These are phyloP conservation scores for Yponomeuta evonymella DNA, from an alignment of 2,888 invertebrate genomes.

Conservation along the genomic window DNA sequence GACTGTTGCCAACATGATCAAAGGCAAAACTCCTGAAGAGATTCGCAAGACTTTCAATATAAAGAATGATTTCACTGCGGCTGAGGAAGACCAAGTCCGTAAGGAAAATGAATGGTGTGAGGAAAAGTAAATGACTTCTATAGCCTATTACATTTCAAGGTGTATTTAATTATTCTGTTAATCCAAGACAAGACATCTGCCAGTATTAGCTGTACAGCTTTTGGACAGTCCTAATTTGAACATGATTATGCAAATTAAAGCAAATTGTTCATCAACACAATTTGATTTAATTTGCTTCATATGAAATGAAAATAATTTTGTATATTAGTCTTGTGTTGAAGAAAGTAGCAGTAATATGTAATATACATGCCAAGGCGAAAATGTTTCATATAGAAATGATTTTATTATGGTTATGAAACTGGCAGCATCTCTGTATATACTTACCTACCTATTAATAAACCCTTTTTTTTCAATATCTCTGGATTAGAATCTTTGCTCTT, in stretches of 20 bases:
- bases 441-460: conserved; percentile 1
- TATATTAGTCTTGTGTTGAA: too few species aligned
- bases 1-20: conserved; percentile 98
- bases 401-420: background rate
- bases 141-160: background rate
- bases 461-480: background rate
- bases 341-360: too few species aligned
- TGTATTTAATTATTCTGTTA: background rate
- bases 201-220: background rate
- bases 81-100: conserved; percentile 98
- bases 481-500: background rate
- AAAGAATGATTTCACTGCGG: conserved; percentile 96
- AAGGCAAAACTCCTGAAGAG: conserved; percentile 98
- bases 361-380: too few species aligned
- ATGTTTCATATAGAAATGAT: too few species aligned
- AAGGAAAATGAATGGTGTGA: conserved; percentile 97
- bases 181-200: background rate
- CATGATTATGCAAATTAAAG: conserved; percentile 1
- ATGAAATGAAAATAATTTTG: too few species aligned
- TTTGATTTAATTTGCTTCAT: too few species aligned
- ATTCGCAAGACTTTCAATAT: conserved; percentile 98
- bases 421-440: conserved; percentile 2
- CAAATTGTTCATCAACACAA: too few species aligned
- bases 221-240: background rate
- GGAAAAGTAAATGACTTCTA: conserved; percentile 78